Evolutionary conservation across 2,113 vertebrate genomes (phyloP), one percentile per base, ranked within the genome.

Genomic region (Panthera uncia): DNA sequence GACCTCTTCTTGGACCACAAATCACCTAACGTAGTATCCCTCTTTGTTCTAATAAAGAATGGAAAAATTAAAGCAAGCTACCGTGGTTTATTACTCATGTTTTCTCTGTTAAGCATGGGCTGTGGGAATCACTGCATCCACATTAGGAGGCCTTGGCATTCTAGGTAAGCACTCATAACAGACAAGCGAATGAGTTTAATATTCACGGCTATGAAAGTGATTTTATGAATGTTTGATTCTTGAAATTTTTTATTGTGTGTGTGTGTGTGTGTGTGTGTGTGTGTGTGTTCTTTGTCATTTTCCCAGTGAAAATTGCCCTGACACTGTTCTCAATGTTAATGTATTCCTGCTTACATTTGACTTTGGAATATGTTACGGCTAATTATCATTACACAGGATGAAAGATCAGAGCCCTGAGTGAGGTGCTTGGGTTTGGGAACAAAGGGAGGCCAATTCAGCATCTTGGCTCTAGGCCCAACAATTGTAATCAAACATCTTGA

Each of bases 321-420:
- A 97, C 98, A 98, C 98, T 73, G 98, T 98, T 98, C 98, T 99
- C 99, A 99, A 99, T 99, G 99, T 99, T 99, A 99, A 99, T 99
- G 98, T 99, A 99, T 99, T 99, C 99, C 98, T 98, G 98, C 99
- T 99, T 99, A 99, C 98, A 98, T 99, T 99, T 99, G 99, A 99
- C 99, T 99, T 99, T 99, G 99, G 99, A 99, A 99, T 99, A 99
- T 99, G 99, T 99, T 99, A 99, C 97, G 98, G 99, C 99, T 99
- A 99, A 99, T 99, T 99, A 99, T 99, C 99, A 99, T 99, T 99
- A 98, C 99, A 99, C 98, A 99, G 98, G 98, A 99, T 16, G 97
- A 98, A 98, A 99, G 99, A 99, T 99, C 99, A 99, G 99, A 99
- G 99, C 98, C 98, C 98, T 98, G 97, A 98, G 98, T 98, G 99